Percentiles rank a stretch among this genome's conserved stretches.
Evolutionary conservation across 2,888 invertebrate genomes (phyloP).

Genomic region (Agriopis aurantiaria): DNA sequence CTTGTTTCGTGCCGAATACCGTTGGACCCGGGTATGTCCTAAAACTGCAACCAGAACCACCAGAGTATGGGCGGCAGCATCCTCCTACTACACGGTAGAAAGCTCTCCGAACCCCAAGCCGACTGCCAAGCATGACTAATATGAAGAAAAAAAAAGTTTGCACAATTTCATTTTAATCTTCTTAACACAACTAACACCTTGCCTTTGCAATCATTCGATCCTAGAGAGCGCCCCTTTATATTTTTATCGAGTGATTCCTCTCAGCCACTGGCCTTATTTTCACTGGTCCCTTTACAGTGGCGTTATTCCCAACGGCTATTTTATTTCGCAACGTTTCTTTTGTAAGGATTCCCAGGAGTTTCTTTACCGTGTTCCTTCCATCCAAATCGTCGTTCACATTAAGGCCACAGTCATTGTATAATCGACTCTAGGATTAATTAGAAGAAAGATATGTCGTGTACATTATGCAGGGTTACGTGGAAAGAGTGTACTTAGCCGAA

Average conservation of each 20-base stretch:
- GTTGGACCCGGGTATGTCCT: too few relatives aligned
- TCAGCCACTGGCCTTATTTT: background rate
- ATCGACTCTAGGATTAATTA: constrained; percentile 1
- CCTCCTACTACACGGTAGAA: too few relatives aligned
- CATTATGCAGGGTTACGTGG: too few relatives aligned
- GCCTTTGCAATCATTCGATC: background rate
- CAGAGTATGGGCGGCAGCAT: too few relatives aligned
- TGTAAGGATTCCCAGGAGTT: constrained; percentile 10
- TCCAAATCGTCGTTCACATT: constrained; percentile 33
- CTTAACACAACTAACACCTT: background rate
- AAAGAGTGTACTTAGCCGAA: too few relatives aligned
- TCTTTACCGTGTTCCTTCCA: constrained; percentile 17
- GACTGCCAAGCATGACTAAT: too few relatives aligned
- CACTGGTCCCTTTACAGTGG: background rate
- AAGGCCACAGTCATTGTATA: constrained; percentile 28
- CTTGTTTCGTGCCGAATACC: too few relatives aligned
- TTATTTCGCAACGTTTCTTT: constrained; percentile 8
- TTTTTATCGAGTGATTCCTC: constrained; percentile 2
- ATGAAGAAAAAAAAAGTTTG: too few relatives aligned
- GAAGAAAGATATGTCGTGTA: constrained; percentile 9
- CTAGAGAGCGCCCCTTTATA: constrained; percentile 10
- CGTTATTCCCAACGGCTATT: background rate
- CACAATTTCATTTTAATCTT: too few relatives aligned
- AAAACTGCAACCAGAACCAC: too few relatives aligned
- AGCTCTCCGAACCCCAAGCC: too few relatives aligned